Evolutionary conservation across 2,888 invertebrate genomes (phyloP), one percentile per base, ranked within the genome.

Genomic region (Caradrina kadenii): DNA sequence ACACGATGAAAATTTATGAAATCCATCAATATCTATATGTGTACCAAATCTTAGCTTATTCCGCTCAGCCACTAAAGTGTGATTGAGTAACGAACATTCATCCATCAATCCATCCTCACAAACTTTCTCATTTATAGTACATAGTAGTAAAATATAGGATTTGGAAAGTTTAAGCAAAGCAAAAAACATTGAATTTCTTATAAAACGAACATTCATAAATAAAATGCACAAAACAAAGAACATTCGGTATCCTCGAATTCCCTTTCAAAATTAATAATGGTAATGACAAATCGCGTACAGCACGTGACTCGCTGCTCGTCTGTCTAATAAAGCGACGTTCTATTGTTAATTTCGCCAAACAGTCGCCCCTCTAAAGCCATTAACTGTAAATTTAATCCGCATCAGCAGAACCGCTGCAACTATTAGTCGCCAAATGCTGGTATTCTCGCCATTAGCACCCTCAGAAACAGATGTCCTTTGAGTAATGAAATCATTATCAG

Each of bases 381-480:
- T 69, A 72, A 54, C 56, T 61, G 65, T 78, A 72, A 69, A 69
- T 69, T 45, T 26, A 22, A 69, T 71, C 50, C 54, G 42, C 26
- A 48, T 52, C 13, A 22, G n/a, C 31, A 50, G 54, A 65, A 59
- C 58, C n/a, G 61, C 59, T 68, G 55, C 22, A 67, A 63, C 53
- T 63, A 76, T 69, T 74, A 60, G 69, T 75, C 73, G 60, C 58
- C 64, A 64, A 73, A 73, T 61, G 63, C 50, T 66, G 21, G 55
- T 53, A 35, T 21, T 54, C 59, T 52, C 54, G 35, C 79, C 67
- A 65, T 65, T 55, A 48, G 49, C 61, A 56, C 63, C 65, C 64
- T 52, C 54, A 7, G 19, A 11, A 69, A 67, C 79, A 83, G 72
- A 76, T 81, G 82, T 63, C 26, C 13, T 48, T 15, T 22, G n/a